phyloP scores from a whole-genome alignment of 1,140 invertebrate species.

The Calephelis nemesis region DNA sequence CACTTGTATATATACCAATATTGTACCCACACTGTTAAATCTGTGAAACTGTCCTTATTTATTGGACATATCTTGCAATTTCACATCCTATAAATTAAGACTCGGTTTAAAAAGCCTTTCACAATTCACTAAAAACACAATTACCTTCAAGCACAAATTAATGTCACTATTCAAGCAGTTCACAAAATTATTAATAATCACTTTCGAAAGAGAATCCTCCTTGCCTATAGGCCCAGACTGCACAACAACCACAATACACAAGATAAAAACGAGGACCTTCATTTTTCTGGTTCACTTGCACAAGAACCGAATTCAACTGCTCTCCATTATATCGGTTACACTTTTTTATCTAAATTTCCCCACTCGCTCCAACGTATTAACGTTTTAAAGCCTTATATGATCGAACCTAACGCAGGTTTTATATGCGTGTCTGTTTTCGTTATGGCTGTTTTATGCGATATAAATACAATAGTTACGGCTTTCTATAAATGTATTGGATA shows the following conservation, averaged over 20 bases:
- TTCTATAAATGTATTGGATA: not conserved
- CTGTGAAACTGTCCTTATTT: too few species aligned
- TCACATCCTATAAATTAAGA: too few species aligned
- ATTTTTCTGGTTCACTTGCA: conserved; percentile 54
- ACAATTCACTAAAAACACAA: conserved; percentile 30
- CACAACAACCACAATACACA: conserved; percentile 46
- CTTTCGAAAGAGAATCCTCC: conserved; percentile 53
- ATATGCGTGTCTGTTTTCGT: conserved; percentile 8
- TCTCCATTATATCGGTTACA: conserved; percentile 56
- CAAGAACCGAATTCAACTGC: conserved; percentile 59
- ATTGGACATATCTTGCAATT: too few species aligned
- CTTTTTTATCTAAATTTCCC: conserved; percentile 72
- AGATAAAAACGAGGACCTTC: conserved; percentile 56
- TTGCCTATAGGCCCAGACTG: conserved; percentile 46
- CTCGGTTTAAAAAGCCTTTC: conserved; percentile 16
- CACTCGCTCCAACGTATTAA: conserved; percentile 63
- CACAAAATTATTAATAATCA: conserved; percentile 52
- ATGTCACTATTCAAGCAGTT: conserved; percentile 69
- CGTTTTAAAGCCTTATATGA: conserved; percentile 51
- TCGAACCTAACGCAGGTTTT: not conserved
- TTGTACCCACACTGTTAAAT: too few species aligned
- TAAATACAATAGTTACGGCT: conserved; percentile 11
- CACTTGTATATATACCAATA: too few species aligned
- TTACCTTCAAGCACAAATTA: conserved; percentile 66
- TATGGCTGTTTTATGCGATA: conserved; percentile 41